Percentiles rank a stretch among this genome's conserved stretches.
Conservation (phyloP, 1,140 invertebrate genomes). For the Heliconius congener region DNA sequence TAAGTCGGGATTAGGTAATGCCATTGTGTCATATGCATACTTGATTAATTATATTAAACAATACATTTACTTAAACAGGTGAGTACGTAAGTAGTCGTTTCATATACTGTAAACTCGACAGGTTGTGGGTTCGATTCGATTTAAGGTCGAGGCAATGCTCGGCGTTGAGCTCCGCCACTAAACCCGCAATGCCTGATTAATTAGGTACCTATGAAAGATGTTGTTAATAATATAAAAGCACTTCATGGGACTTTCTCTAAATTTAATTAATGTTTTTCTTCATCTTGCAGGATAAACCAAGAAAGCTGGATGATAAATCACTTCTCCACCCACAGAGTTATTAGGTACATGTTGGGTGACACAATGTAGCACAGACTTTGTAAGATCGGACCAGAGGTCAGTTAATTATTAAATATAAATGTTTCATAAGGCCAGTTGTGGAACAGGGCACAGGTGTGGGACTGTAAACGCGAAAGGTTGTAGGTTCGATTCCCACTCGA, state of each 20-base stretch:
- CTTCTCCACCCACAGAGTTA: conserved; percentile 1
- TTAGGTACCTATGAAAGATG: no score
- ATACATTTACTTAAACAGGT: neutral
- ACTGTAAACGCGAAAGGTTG: no score
- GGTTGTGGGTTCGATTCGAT: no score
- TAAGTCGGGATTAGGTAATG: conserved; percentile 20
- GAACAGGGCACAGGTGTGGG: no score
- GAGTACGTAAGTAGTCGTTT: no score
- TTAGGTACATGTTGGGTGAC: neutral
- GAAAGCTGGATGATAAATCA: neutral
- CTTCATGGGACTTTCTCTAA: neutral
- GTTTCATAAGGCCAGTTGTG: neutral
- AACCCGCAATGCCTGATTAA: no score
- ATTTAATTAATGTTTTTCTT: neutral
- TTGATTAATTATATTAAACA: neutral
- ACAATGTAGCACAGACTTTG: neutral
- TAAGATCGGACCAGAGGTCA: neutral
- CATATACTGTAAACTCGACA: no score
- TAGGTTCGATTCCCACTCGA: no score
- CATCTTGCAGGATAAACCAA: neutral
- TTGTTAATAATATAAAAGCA: neutral
- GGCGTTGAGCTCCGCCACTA: no score
- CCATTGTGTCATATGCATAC: conserved; percentile 5
- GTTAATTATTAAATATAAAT: neutral
- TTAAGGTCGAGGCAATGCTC: no score